Evolutionary conservation across 2,888 invertebrate species (phyloP).

Genomic region (Lepas anatifera): DNA sequence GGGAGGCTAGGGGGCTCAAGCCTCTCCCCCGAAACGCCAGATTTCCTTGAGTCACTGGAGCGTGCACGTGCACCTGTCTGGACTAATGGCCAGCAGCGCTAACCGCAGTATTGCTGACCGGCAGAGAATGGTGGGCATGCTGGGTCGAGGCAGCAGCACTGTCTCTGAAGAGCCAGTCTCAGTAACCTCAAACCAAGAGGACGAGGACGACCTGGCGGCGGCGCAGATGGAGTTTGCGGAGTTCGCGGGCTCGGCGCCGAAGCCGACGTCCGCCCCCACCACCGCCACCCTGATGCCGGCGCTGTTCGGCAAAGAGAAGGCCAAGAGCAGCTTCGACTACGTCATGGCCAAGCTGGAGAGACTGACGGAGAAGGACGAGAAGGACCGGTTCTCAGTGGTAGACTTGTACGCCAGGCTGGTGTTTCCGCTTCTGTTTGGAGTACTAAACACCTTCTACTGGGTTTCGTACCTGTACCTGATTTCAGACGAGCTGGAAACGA

Average conservation of each 20-base stretch:
- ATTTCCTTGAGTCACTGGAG: not conserved
- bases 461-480: slow-evolving; percentile 24
- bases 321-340: slow-evolving; percentile 5
- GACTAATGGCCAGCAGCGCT: slow-evolving; percentile 8
- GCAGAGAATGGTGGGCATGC: slow-evolving; percentile 16
- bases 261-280: slow-evolving; percentile 15
- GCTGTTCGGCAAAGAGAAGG: not conserved
- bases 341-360: slow-evolving; percentile 24
- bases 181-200: not conserved
- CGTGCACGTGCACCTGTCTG: not conserved
- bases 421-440: slow-evolving; percentile 23
- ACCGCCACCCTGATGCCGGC: slow-evolving; percentile 21
- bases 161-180: slow-evolving; percentile 10
- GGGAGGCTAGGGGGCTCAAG: no score
- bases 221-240: slow-evolving; percentile 14
- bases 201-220: slow-evolving; percentile 17
- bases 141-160: slow-evolving; percentile 15
- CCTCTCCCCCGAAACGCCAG: no score
- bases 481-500: slow-evolving; percentile 24
- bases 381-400: slow-evolving; percentile 23
- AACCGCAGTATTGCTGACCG: slow-evolving; percentile 18
- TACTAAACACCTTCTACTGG: slow-evolving; percentile 23
- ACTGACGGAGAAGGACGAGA: slow-evolving; percentile 24
- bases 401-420: slow-evolving; percentile 23
- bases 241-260: slow-evolving; percentile 15